phyloP scores from a whole-genome alignment of 1,140 invertebrate genomes.

The Caenorhabditis briggsae region DNA sequence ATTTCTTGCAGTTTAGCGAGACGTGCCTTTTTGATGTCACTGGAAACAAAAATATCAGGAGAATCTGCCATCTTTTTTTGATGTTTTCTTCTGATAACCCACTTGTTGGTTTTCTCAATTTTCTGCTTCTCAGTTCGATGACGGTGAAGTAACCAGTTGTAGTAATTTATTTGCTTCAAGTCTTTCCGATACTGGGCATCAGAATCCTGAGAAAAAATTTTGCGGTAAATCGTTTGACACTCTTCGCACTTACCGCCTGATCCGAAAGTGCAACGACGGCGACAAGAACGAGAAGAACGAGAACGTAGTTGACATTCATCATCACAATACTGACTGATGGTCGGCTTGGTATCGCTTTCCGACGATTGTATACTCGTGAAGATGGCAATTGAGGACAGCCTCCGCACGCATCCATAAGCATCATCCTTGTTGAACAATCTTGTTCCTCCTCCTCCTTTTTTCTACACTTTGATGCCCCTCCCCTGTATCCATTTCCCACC shows the following conservation, averaged over 20 bases:
- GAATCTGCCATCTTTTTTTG: neutral
- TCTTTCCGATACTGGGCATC: conserved; percentile 32
- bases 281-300: conserved; percentile 25
- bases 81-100: neutral
- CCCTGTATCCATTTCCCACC: conserved; percentile 4
- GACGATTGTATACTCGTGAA: conserved; percentile 16
- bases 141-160: conserved; percentile 48
- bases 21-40: conserved; percentile 14
- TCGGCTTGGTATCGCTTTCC: conserved; percentile 29
- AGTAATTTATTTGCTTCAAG: conserved; percentile 40
- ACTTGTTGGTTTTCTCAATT: conserved; percentile 22
- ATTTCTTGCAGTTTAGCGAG: conserved; percentile 17
- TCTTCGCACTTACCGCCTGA: neutral
- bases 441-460: conserved; percentile 63
- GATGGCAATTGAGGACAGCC: conserved; percentile 46
- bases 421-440: conserved; percentile 39
- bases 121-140: conserved; percentile 36
- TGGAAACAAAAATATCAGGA: neutral
- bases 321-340: conserved; percentile 52
- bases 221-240: no score
- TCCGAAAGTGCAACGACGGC: neutral
- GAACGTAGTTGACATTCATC: conserved; percentile 20
- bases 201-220: neutral
- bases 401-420: conserved; percentile 46
- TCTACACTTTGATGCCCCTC: conserved; percentile 76